Base-by-base conservation (phyloP, 2,113 vertebrate genomes). In the Macaca mulatta region DNA sequence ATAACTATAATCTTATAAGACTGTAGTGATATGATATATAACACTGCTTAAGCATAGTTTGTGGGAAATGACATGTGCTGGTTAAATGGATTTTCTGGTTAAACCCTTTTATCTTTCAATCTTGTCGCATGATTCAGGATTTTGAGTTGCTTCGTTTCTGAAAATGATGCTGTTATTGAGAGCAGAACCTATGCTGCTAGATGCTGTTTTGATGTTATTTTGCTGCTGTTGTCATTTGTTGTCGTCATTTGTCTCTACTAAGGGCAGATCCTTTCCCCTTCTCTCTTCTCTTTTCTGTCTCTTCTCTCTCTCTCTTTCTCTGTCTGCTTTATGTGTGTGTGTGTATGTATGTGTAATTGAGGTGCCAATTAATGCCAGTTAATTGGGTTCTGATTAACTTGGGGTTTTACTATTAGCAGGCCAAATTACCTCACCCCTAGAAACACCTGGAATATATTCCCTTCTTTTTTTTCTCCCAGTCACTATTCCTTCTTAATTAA, bases 111-210 rank as follows among this genome's bases (percentile, higher is more conserved):
- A 90, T 92, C 77, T 93, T 90, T 94, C 50, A 57, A 90, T 96
- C 72, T 94, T 8, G 11, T 50, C 75, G 23, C 48, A 64, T 57
- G 69, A 93, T 93, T 95, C 45, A 59, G 35, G 93, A 96, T 86
- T 97, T 89, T 93, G 32, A 84, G 55, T 85, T 61, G 59, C 35
- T 96, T 83, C 16, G 35, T 87, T 97, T 93, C 87, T 96, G 64
- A 72, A 95, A 94, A 90, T 11, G 48, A 79, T 35, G 50, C 57
- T 85, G 11, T 69, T 93, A 57, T 38, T 86, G 52, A 90, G 50
- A 95, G 16, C 86, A 89, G 38, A 55, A n/a, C 52, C 22, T 3
- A 5, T 52, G 55, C 4, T 74, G 6, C 74, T 38, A 43, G 78
- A 48, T 96, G 32, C 40, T 79, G 27, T 87, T 97, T 80, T 80